Conservation (phyloP, 1,140 invertebrate genomes). For the Colletes gigas region DNA sequence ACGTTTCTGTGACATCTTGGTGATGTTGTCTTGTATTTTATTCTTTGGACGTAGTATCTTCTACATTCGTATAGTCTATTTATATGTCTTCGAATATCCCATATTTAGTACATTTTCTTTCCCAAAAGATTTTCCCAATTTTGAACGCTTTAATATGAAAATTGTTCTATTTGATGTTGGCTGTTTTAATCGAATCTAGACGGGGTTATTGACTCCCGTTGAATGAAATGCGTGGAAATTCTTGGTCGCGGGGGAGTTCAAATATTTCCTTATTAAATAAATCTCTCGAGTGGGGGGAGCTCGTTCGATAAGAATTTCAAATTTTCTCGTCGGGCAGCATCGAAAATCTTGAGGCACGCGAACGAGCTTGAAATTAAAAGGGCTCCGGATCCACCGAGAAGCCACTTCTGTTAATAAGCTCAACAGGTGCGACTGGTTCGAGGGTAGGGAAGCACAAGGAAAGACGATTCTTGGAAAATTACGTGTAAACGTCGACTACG, state of each 20-base stretch:
- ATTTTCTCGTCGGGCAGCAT: not conserved
- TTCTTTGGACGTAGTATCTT: no score
- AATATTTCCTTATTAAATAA: not conserved
- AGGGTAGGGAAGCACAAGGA: not conserved
- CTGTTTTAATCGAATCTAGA: no score
- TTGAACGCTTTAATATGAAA: no score
- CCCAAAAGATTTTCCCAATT: no score
- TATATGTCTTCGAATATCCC: no score
- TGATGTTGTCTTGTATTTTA: no score
- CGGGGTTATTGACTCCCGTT: not conserved
- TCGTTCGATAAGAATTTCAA: not conserved
- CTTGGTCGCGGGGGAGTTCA: not conserved
- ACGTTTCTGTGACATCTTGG: no score
- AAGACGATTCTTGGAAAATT: not conserved
- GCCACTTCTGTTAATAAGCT: slow-evolving; percentile 50
- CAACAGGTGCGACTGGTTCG: slow-evolving; percentile 30
- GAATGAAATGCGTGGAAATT: not conserved
- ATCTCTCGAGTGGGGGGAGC: no score
- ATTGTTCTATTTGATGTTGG: no score
- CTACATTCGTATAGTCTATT: no score
- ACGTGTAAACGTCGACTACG: no score
- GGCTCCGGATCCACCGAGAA: not conserved
- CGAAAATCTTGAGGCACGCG: not conserved
- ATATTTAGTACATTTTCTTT: no score
- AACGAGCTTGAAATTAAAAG: slow-evolving; percentile 13